Evolutionary conservation across 2,797 vertebrate genomes (phyloP), one percentile per base, ranked within the genome.

Genomic region (Tachyglossus aculeatus): DNA sequence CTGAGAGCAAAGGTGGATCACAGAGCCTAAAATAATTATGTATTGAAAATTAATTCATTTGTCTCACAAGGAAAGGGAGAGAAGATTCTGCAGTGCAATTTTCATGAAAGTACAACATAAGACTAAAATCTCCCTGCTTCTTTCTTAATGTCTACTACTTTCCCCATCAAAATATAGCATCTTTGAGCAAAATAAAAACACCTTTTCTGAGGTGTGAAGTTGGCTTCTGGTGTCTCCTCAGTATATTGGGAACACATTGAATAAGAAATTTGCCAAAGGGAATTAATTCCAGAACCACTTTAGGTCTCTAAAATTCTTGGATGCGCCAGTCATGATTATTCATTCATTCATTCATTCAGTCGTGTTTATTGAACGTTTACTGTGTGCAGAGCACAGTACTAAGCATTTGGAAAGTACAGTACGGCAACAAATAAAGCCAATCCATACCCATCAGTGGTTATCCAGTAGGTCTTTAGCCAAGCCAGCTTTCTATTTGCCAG

Each of bases 181-280:
- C 41, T 74, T 74, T 19, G n/a, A 72, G 67, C 54, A 79, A 79
- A 82, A 77, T 55, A 74, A 86, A 80, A 69, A 81, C 74, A 77
- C 67, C 27, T 31, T 31, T 27, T 47, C 57, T 37, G 52, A 83
- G 43, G 71, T 59, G 41, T 73, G 37, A 71, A 14, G 66, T 71
- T 66, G 43, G 27, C 64, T 33, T 58, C 37, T 34, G 21, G 41
- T 63, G 36, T 58, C 79, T 83, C 62, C 67, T 71, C 54, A 72
- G n/a, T 48, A 53, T 59, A 64, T 63, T 64, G 10, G 43, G 22
- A 38, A 44, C n/a, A 44, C 22, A 21, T 51, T 70, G 34, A 55
- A 71, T 68, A 54, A 58, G 29, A 16, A 8, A 47, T 18, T 68
- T 45, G 52, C 40, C 40, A 59, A 60, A 74, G 44, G 48, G 11